A percentile compares a stretch with the other conserved stretches of the same genome.
phyloP scores from a whole-genome alignment of 2,888 invertebrate species.

The Hedychridium roseum region DNA sequence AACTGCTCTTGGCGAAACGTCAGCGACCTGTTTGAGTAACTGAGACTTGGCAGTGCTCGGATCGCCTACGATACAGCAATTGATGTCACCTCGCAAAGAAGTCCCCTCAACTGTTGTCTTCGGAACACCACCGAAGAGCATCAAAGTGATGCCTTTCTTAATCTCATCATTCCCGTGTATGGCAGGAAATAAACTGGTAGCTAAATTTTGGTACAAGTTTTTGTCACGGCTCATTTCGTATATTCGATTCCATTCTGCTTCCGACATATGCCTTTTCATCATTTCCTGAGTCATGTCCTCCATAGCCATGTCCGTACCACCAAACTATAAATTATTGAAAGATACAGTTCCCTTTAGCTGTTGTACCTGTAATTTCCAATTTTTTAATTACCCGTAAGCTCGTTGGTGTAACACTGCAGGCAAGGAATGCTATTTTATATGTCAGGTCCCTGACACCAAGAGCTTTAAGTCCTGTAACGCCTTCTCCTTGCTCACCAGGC shows the following conservation, averaged over 20 bases:
- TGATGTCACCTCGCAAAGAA: conserved; percentile 93
- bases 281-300: conserved; percentile 92
- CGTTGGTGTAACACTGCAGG: conserved; percentile 89
- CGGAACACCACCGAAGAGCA: conserved; percentile 96
- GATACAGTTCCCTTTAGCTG: too few relatives aligned
- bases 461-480: conserved; percentile 85
- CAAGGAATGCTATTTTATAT: conserved; percentile 91
- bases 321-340: conserved; percentile 68
- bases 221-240: conserved; percentile 97
- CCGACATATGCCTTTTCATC: conserved; percentile 93
- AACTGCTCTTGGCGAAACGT: conserved; percentile 94
- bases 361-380: too few relatives aligned
- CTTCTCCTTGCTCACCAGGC: conserved; percentile 77
- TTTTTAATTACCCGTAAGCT: conserved; percentile 76
- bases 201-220: conserved; percentile 89
- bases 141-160: conserved; percentile 88
- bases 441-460: conserved; percentile 87
- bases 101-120: conserved; percentile 94
- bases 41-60: conserved; percentile 99
- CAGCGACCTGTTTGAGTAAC: conserved; percentile 91
- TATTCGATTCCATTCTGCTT: conserved; percentile 92
- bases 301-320: conserved; percentile 82
- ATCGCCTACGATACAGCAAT: conserved; percentile 98
- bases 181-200: conserved; percentile 91
- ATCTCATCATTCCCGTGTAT: conserved; percentile 98